phyloP scores from a whole-genome alignment of 1,140 invertebrate species.

The Tetramorium simillimum region DNA sequence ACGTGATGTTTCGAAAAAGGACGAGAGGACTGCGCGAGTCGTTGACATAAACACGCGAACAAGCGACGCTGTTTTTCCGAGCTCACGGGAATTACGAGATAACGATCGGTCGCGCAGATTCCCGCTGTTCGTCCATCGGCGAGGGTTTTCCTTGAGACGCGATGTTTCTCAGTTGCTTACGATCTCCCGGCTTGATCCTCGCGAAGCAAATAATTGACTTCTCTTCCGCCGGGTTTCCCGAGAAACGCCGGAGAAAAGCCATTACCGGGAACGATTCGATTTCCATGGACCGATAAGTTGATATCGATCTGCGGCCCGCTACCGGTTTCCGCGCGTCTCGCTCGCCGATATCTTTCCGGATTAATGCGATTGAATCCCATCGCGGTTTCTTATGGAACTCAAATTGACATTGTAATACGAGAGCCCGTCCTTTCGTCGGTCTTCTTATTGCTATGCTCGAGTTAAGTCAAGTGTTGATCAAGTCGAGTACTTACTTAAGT shows the following conservation, averaged over 20 bases:
- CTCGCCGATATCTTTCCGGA: conserved; percentile 47
- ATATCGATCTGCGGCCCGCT: conserved; percentile 45
- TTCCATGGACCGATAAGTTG: conserved; percentile 56
- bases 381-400: conserved; percentile 5
- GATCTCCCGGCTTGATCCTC: background rate
- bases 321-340: background rate
- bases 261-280: conserved; percentile 54
- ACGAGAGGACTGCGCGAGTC: background rate
- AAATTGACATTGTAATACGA: conserved; percentile 12
- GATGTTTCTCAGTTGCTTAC: conserved; percentile 27
- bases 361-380: conserved; percentile 48
- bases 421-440: background rate
- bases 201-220: conserved; percentile 53
- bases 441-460: conserved; percentile 3
- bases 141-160: background rate
- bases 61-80: background rate
- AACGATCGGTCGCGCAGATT: conserved; percentile 25
- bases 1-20: background rate
- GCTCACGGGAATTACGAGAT: conserved; percentile 11
- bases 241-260: conserved; percentile 39
- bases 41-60: background rate
- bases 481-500: background rate
- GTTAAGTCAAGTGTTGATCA: background rate
- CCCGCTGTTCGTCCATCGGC: background rate
- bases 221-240: conserved; percentile 23